phyloP scores from a whole-genome alignment of 2,888 invertebrate genomes.

The Phrixothrix hirtus region DNA sequence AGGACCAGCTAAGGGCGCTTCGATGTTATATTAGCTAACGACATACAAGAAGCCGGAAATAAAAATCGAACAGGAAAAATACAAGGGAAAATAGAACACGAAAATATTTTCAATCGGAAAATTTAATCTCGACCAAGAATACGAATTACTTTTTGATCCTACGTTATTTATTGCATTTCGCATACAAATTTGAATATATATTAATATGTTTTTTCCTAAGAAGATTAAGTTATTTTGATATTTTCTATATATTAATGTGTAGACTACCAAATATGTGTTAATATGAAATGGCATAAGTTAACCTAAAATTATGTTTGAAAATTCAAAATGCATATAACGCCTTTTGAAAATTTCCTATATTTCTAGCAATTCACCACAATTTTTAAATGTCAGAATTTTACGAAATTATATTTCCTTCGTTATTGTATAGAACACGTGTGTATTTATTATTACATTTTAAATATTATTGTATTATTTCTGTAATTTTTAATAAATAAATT shows the following conservation, averaged over 20 bases:
- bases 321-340: no score
- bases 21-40: constrained; percentile 48
- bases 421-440: no score
- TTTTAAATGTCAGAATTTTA: no score
- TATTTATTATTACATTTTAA: no score
- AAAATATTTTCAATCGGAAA: constrained; percentile 46
- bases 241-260: constrained; percentile 4
- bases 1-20: constrained; percentile 39
- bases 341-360: no score
- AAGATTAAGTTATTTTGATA: constrained; percentile 14
- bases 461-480: no score
- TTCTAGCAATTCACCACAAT: no score
- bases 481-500: no score
- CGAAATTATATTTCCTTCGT: no score
- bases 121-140: constrained; percentile 45
- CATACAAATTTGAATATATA: constrained; percentile 16
- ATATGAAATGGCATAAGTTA: no score
- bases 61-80: constrained; percentile 44
- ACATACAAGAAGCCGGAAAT: constrained; percentile 46
- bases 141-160: constrained; percentile 30
- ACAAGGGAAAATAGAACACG: constrained; percentile 42
- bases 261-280: constrained; percentile 8
- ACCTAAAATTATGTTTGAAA: no score
- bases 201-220: constrained; percentile 10
- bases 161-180: constrained; percentile 22